Conservation (phyloP, 2,888 invertebrate species). For the Lamellibrachia satsuma region DNA sequence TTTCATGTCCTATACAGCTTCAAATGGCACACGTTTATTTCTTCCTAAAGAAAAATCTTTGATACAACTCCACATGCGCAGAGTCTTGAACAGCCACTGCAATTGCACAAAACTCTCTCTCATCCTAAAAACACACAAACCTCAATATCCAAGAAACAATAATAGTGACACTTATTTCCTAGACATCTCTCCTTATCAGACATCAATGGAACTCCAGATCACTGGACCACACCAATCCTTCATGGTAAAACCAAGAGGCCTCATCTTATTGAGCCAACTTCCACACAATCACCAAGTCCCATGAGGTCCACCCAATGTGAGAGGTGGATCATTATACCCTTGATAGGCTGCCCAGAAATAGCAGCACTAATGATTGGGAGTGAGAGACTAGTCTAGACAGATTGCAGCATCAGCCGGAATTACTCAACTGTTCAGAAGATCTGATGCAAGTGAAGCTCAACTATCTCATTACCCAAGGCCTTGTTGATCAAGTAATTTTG, state of each 20-base stretch:
- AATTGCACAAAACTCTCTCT: neutral
- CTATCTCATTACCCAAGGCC: neutral
- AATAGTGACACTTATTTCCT: neutral
- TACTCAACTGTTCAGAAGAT: neutral
- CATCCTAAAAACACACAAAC: neutral
- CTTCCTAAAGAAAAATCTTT: no score
- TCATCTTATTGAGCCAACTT: neutral
- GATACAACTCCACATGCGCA: neutral
- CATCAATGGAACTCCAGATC: neutral
- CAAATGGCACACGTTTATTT: no score
- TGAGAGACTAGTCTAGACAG: slow-evolving; percentile 5
- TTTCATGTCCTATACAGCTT: no score
- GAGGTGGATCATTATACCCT: neutral
- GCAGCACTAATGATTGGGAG: neutral
- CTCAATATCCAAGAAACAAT: neutral
- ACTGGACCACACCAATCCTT: neutral
- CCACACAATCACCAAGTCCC: neutral
- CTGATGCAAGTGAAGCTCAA: neutral
- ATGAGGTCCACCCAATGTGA: neutral
- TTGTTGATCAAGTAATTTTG: neutral
- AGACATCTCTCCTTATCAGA: neutral
- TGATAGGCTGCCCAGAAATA: slow-evolving; percentile 5
- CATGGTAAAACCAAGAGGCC: neutral
- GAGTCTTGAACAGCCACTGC: neutral
- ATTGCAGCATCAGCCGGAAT: neutral